Conservation (phyloP, 1,140 invertebrate genomes). For the Drosophila bocqueti region DNA sequence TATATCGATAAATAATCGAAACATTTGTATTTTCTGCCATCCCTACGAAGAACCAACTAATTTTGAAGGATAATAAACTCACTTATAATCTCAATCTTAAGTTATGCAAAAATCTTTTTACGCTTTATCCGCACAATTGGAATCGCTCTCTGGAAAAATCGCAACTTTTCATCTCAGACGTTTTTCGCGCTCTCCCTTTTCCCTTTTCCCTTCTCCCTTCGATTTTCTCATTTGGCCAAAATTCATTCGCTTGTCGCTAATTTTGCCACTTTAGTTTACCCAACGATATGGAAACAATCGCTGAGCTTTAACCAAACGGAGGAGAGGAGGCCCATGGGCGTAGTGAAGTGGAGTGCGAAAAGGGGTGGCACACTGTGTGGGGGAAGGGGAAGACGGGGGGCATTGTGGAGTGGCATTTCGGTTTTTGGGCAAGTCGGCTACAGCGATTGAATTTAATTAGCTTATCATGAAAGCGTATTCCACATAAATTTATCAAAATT, state of each 20-base stretch:
- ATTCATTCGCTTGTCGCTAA: conserved; percentile 41
- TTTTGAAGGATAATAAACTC: neutral
- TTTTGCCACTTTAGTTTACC: conserved; percentile 55
- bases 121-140: neutral
- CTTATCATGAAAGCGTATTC: conserved; percentile 83
- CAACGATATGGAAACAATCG: conserved; percentile 75
- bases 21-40: no score
- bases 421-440: conserved; percentile 77
- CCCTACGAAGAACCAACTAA: neutral
- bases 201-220: no score
- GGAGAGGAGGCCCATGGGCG: neutral
- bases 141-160: conserved; percentile 16
- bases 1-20: neutral
- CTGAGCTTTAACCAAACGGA: conserved; percentile 51
- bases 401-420: conserved; percentile 42
- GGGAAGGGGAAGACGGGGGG: neutral
- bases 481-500: conserved; percentile 84
- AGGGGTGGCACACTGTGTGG: neutral
- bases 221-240: conserved; percentile 13
- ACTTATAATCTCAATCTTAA: neutral
- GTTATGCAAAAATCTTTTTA: neutral
- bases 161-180: neutral
- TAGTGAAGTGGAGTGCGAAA: neutral
- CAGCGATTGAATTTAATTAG: conserved; percentile 83
- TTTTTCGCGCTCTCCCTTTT: neutral